These are phyloP conservation scores for Lepus timidus DNA, from an alignment of 2,113 vertebrate species.

Conservation along the genomic window DNA sequence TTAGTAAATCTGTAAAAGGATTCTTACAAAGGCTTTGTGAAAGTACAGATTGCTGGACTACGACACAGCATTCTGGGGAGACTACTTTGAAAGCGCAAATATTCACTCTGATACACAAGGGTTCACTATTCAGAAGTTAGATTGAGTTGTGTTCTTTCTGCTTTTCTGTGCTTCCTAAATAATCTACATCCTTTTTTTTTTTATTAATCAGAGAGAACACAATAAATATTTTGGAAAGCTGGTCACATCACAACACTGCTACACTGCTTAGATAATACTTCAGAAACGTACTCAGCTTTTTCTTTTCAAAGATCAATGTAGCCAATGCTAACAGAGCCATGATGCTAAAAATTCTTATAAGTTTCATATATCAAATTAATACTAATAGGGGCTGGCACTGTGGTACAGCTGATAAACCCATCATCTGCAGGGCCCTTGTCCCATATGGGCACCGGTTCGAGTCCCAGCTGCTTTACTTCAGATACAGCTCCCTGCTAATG, in stretches of 20 bases:
- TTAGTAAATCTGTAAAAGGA: neutral
- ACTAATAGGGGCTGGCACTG: no score
- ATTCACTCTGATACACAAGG: neutral
- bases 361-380: neutral
- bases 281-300: neutral
- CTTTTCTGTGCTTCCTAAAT: neutral
- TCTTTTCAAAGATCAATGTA: neutral
- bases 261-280: neutral
- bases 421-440: no score
- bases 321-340: neutral
- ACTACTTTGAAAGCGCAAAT: neutral
- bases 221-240: slow-evolving; percentile 38
- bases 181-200: neutral
- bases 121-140: neutral
- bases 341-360: slow-evolving; percentile 8
- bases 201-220: neutral
- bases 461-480: no score
- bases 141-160: neutral
- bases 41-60: neutral
- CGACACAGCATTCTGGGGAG: neutral
- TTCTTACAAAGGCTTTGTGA: slow-evolving; percentile 5
- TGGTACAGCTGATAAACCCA: no score
- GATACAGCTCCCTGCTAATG: no score
- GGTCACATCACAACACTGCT: neutral
- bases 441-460: no score